Conservation (phyloP, 2,797 vertebrate species). For the Hylomyscus alleni region DNA sequence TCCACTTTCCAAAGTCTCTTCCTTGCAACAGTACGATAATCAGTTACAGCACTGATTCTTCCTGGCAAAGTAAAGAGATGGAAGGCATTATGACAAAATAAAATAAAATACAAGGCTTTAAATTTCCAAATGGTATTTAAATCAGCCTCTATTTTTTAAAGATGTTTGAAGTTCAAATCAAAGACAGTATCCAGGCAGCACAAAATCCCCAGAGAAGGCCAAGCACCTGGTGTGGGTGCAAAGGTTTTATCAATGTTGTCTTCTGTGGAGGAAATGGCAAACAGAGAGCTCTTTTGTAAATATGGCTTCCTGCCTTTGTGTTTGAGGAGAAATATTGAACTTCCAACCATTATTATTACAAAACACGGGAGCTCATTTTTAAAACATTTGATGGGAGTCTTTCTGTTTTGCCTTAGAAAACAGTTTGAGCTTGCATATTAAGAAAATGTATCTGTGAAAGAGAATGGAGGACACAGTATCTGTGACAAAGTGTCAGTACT, state of each 20-base stretch:
- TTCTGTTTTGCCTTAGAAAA: constrained; percentile 80
- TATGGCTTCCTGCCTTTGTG: constrained; percentile 89
- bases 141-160: constrained; percentile 74
- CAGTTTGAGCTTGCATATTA: constrained; percentile 81
- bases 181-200: constrained; percentile 87
- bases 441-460: constrained; percentile 67
- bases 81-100: constrained; percentile 75
- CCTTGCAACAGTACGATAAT: constrained; percentile 39
- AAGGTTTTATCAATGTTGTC: constrained; percentile 93
- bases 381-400: constrained; percentile 81
- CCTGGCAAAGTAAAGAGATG: constrained; percentile 82
- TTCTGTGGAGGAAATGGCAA: constrained; percentile 90
- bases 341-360: constrained; percentile 86
- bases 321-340: constrained; percentile 92
- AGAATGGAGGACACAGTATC: constrained; percentile 47
- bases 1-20: neutral
- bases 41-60: constrained; percentile 74
- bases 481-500: neutral
- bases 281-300: constrained; percentile 93
- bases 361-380: constrained; percentile 86
- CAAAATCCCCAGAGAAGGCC: constrained; percentile 89
- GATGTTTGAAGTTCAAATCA: constrained; percentile 89
- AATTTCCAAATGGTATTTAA: constrained; percentile 86
- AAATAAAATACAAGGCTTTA: constrained; percentile 82
- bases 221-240: constrained; percentile 86